Base-by-base conservation (phyloP, 2,113 vertebrate genomes). In the Sorex araneus region DNA sequence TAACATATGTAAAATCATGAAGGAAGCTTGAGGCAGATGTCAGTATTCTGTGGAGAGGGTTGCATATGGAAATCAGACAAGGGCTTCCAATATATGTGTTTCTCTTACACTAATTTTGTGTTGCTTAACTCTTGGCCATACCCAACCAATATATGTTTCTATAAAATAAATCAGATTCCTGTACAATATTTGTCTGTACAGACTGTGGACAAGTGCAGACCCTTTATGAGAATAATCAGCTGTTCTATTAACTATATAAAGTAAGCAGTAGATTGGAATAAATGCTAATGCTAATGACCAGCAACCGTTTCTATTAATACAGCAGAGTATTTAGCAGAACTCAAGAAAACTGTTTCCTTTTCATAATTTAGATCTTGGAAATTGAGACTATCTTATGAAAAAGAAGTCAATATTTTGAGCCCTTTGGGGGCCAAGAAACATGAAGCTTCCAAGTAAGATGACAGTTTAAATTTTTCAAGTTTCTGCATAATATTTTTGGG, bases 171-270 rank as follows among this genome's bases (percentile, higher is more conserved):
- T 36, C 1, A 13, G 12, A 45, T 32, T 8, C 30, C 69, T 82
- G 7, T 4, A 43, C n/a, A 70, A 47, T 54, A 54, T 78, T 6
- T 79, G 16, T 85, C 47, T 40, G 7, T 12, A 73, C 28, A 88
- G 43, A 83, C 13, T 34, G 32, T n/a, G 34, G 23, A 25, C 32
- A 64, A 84, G 75, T 19, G 57, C 2, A 71, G 32, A n/a, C 50
- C 8, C 36, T 90, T 90, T 71, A 18, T 57, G 18, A 75, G 88
- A 34, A 67, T 1, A 92, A 2, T 25, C 36, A 89, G 21, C 34
- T 79, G 11, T 71, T 92, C 83, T 86, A 71, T 71, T 91, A 83
- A 95, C 60, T 87, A 77, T 1, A 83, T 73, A 91, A 76, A 28
- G 25, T 76, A 90, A 8, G 45, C 66, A 76, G 12, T 71, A 43